Percentiles rank a stretch among this genome's conserved stretches.
Evolutionary conservation across 2,888 invertebrate genomes (phyloP).

Genomic region (Andrena chrysosceles): DNA sequence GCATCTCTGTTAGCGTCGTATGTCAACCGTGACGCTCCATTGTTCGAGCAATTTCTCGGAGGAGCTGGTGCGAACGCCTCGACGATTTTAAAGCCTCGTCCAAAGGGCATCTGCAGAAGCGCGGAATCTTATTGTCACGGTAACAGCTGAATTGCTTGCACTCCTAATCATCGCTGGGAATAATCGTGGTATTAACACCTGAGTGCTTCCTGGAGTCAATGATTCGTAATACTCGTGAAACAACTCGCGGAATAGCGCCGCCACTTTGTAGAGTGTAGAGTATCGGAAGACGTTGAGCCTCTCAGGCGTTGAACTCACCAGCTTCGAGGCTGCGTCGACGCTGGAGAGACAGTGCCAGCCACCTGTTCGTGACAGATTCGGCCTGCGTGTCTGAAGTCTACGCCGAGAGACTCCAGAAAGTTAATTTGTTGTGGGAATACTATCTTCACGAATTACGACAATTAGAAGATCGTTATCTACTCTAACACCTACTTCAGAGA

Average conservation of each 20-base stretch:
- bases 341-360: constrained; percentile 1
- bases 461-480: no score
- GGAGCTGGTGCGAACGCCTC: neutral
- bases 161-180: neutral
- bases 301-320: constrained; percentile 74
- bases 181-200: neutral
- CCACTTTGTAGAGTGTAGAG: neutral
- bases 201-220: constrained; percentile 22
- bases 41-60: neutral
- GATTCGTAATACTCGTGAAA: constrained; percentile 34
- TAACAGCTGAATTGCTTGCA: neutral
- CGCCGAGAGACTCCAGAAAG: no score
- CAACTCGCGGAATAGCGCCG: neutral
- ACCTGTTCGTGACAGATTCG: constrained; percentile 35
- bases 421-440: no score
- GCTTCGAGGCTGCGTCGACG: neutral
- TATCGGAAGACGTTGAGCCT: constrained; percentile 62
- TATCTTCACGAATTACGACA: no score
- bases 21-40: neutral
- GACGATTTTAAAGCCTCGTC: neutral
- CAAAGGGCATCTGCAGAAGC: neutral
- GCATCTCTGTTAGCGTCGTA: neutral
- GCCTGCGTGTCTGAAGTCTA: neutral
- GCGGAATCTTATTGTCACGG: neutral
- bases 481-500: no score